Percentiles rank a stretch among this genome's conserved stretches.
Conservation (phyloP, 92 coral and sea anemone species). For the Bergia puertoricense region DNA sequence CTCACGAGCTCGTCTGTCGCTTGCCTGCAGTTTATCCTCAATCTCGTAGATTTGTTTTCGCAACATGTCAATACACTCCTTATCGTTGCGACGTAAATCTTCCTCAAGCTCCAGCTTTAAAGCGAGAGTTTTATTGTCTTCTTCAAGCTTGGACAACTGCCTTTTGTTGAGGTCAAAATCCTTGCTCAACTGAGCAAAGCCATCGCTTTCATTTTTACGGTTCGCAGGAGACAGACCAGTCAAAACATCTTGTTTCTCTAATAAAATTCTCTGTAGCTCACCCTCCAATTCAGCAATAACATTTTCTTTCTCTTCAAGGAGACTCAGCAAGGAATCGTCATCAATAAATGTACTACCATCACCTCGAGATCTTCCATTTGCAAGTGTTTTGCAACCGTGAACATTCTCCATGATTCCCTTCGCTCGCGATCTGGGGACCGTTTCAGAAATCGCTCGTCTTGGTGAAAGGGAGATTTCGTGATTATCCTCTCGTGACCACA, state of each 20-base stretch:
- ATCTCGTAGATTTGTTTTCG: slow-evolving; percentile 67
- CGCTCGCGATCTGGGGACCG: slow-evolving; percentile 10
- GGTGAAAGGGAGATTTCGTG: neutral
- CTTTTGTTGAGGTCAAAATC: slow-evolving; percentile 23
- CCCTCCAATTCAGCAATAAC: slow-evolving; percentile 14
- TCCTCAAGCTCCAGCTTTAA: slow-evolving; percentile 71
- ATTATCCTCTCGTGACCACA: slow-evolving; percentile 22
- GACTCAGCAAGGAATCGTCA: slow-evolving; percentile 10
- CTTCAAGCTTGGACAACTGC: slow-evolving; percentile 55
- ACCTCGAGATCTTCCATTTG: neutral
- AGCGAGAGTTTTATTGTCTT: slow-evolving; percentile 66
- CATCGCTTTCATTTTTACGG: slow-evolving; percentile 10
- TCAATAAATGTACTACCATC: neutral
- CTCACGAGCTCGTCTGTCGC: slow-evolving; percentile 66
- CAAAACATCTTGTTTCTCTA: slow-evolving; percentile 42
- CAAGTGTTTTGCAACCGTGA: neutral
- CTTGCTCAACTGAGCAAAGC: slow-evolving; percentile 22
- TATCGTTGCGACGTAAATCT: slow-evolving; percentile 74
- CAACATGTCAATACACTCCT: slow-evolving; percentile 78
- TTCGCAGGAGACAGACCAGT: slow-evolving; percentile 20
- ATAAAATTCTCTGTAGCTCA: slow-evolving; percentile 27
- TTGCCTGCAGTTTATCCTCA: slow-evolving; percentile 68
- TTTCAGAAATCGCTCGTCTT: slow-evolving; percentile 22
- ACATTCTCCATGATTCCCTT: slow-evolving; percentile 1
- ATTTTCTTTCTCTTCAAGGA: slow-evolving; percentile 31